These are phyloP conservation scores for Acrossocheilus wenchowensis DNA, from an alignment of 2,797 vertebrate species.

Conservation along the genomic window DNA sequence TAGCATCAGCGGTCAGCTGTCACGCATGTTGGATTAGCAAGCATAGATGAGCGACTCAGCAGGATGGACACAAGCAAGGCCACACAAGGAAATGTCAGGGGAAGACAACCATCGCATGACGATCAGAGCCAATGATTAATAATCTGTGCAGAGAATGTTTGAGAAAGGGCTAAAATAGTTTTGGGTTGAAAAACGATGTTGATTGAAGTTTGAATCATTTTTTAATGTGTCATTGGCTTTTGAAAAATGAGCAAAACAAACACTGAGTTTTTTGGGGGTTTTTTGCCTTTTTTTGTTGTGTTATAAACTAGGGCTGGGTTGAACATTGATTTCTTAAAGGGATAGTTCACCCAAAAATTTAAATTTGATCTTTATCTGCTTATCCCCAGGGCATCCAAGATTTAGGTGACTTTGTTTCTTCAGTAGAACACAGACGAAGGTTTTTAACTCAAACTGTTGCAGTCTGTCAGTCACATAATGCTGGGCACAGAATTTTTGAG, in stretches of 20 bases:
- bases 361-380: too few species aligned
- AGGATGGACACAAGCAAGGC: conserved; percentile 57
- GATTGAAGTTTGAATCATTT: conserved; percentile 1
- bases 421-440: too few species aligned
- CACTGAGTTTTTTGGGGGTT: background rate
- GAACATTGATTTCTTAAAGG: background rate
- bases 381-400: too few species aligned
- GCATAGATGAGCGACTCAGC: conserved; percentile 56
- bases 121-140: conserved; percentile 38
- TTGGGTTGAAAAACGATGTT: background rate
- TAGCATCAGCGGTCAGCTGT: conserved; percentile 66
- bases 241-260: background rate
- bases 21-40: conserved; percentile 60
- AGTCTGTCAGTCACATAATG: too few species aligned
- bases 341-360: too few species aligned
- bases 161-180: too few species aligned
- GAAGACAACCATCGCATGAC: conserved; percentile 42
- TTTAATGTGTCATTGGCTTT: background rate
- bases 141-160: conserved; percentile 33
- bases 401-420: too few species aligned
- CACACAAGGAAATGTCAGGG: conserved; percentile 54
- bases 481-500: too few species aligned
- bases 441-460: too few species aligned
- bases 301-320: background rate
- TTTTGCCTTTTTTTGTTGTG: background rate